Evolutionary conservation across 2,797 vertebrate genomes (phyloP), one percentile per base, ranked within the genome.

Genomic region (Oreonectes daqikongensis): DNA sequence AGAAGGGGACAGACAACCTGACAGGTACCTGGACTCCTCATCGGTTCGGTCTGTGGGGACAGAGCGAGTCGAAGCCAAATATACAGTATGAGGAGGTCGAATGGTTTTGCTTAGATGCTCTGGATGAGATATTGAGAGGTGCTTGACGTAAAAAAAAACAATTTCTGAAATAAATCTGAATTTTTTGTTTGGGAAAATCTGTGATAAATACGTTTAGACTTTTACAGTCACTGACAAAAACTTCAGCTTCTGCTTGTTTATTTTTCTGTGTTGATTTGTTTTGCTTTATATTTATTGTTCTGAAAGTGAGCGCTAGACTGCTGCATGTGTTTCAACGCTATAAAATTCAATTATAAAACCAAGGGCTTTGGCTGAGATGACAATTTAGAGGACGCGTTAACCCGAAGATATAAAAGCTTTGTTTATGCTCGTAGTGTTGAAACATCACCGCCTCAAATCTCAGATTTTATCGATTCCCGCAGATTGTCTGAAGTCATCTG

Each of bases 381-480:
- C 48, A 55, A 50, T 42, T 64, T 44, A 55, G 48, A 66, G 35
- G 26, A 66, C 72, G 44, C 42, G 53, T 75, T 40, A 53, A 66
- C 42, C 61, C 12, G 50, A 44, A 66, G 72, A 38, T 57, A 44
- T 55, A 66, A 66, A 75, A 75, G 61, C 63, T 22, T 75, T 75
- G 71, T 65, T 61, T 61, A 35, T 61, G 30, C n/a, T 61, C 30
- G 18, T 38, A 61, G 28, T 66, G 72, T 75, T 75, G 63, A 66
- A 57, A 64, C 50, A 75, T 64, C 72, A 57, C 52, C 22, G 63
- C 63, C 50, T 75, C 50, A 75, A 75, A 66, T 75, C 66, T 75
- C 50, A 57, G 22, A 52, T 67, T 67, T 14, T 66, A 75, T 75
- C 2, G 63, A 75, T 75, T 75, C 61, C 66, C 38, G 53, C 72